Percentiles rank a stretch among this genome's conserved stretches.
Evolutionary conservation across 53 echinoderm and acorn worm species (phyloP).

Genomic region (Arbacia lixula): DNA sequence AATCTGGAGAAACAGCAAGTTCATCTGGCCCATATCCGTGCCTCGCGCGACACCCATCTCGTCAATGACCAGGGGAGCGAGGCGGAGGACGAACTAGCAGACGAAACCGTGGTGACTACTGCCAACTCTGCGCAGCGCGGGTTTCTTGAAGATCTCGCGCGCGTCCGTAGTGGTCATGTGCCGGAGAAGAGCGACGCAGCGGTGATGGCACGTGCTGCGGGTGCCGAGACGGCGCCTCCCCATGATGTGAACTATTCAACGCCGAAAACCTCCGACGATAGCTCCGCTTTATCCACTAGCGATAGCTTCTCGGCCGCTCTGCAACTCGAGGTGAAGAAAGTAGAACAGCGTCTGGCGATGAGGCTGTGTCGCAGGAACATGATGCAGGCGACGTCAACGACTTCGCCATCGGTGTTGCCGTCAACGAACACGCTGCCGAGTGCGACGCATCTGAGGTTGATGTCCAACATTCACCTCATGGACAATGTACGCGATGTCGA

Average conservation of each 20-base stretch:
- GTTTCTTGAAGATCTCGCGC: not conserved
- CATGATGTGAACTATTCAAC: not conserved
- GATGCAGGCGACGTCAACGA: constrained; percentile 16
- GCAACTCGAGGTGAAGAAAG: constrained; percentile 45
- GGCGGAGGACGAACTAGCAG: not conserved
- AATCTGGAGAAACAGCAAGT: constrained; percentile 78
- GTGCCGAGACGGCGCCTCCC: not conserved
- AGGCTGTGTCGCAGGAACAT: constrained; percentile 44
- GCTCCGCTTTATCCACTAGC: not conserved
- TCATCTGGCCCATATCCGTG: constrained; percentile 76
- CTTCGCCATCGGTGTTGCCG: not conserved
- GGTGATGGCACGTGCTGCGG: not conserved
- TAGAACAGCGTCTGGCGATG: constrained; percentile 48
- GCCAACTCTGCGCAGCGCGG: not conserved
- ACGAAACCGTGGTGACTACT: not conserved
- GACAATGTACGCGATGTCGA: constrained; percentile 2
- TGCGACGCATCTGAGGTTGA: constrained; percentile 15
- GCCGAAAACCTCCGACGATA: not conserved
- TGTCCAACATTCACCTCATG: constrained; percentile 5
- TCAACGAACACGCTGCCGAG: constrained; percentile 11
- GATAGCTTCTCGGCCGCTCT: not conserved
- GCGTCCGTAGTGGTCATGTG: not conserved
- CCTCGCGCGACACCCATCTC: constrained; percentile 15
- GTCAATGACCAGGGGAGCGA: not conserved
- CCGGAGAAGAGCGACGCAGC: not conserved